Evolutionary conservation across 2,888 invertebrate species (phyloP), one percentile per base, ranked within the genome.

Genomic region (Cheilosia scutellata): DNA sequence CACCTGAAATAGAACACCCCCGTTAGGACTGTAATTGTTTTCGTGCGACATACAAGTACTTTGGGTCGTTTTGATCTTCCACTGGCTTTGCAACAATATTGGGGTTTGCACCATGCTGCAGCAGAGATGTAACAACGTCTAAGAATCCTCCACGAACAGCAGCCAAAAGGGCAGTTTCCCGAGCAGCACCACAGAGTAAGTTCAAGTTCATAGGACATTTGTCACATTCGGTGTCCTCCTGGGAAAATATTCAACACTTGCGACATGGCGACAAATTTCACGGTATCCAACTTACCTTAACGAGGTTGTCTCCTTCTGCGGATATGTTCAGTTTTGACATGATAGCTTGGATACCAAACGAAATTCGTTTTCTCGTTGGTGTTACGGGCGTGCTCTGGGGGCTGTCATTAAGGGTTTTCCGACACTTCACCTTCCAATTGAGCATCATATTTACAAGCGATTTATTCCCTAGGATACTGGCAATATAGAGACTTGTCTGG

Each of bases 401-500:
- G 68, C 87, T 71, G 2, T 87, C 88, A 4, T 78, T 65, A 16
- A 88, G 9, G 0, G 93, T 92, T 87, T 93, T 94, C 6, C 90
- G 92, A 25, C 91, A 91, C 90, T 94, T 94, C 0, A 96, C 94
- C 90, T 94, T 94, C 92, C 95, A 95, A 89, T 95, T 95, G 27
- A 98, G 93, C 86, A 98, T 93, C 7, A 95, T 94, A 87, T 96
- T 96, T 0, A 97, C 95, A 65, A 98, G 94, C 79, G 95, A 95
- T 80, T 95, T 93, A 91, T 97, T 97, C 25, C 97, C 97, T 72
- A 97, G 94, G 79, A 96, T 94, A 91, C 97, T 96, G 11, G 98
- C 97, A 83, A 98, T 95, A 92, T 98, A 98, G 11, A 99, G 93
- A 70, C 98, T 96, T 86, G 96, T 98, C 93, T 98, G 98, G 0